These are phyloP conservation scores for Cecropterus lyciades DNA, from an alignment of 1,140 invertebrate species.

Conservation along the genomic window DNA sequence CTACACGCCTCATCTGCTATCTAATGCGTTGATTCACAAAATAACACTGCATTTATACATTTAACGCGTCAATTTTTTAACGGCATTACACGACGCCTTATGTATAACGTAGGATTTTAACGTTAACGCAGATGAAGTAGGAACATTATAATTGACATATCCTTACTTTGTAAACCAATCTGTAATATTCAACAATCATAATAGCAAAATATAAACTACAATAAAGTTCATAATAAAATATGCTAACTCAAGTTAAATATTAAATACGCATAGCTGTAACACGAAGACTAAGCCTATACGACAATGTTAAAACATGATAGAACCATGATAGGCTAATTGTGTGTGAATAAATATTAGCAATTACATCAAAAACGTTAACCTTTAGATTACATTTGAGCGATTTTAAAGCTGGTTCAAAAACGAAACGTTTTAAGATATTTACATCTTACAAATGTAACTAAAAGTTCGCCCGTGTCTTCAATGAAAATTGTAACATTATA, in stretches of 20 bases:
- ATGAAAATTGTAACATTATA: slow-evolving; percentile 38
- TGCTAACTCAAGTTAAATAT: slow-evolving; percentile 71
- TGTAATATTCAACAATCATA: slow-evolving; percentile 65
- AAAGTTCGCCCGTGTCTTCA: slow-evolving; percentile 19
- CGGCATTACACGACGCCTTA: neutral
- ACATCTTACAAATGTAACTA: slow-evolving; percentile 38
- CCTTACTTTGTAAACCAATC: slow-evolving; percentile 43
- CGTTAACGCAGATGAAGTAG: neutral
- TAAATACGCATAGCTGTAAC: slow-evolving; percentile 67
- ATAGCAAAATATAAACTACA: slow-evolving; percentile 76
- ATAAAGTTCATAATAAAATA: slow-evolving; percentile 77
- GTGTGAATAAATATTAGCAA: slow-evolving; percentile 66
- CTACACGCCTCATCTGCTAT: neutral
- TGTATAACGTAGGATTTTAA: neutral
- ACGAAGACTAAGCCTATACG: slow-evolving; percentile 54
- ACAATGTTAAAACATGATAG: slow-evolving; percentile 58
- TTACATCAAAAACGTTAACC: slow-evolving; percentile 46
- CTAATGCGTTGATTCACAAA: too few relatives aligned
- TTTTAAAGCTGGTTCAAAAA: slow-evolving; percentile 60
- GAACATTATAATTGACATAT: slow-evolving; percentile 12
- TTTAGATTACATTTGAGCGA: slow-evolving; percentile 54
- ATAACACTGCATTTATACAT: too few relatives aligned
- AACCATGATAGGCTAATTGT: slow-evolving; percentile 54
- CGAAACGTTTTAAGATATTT: slow-evolving; percentile 39
- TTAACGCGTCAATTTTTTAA: neutral